phyloP scores from a whole-genome alignment of 2,888 invertebrate genomes.

The Balanococcus diminutus region DNA sequence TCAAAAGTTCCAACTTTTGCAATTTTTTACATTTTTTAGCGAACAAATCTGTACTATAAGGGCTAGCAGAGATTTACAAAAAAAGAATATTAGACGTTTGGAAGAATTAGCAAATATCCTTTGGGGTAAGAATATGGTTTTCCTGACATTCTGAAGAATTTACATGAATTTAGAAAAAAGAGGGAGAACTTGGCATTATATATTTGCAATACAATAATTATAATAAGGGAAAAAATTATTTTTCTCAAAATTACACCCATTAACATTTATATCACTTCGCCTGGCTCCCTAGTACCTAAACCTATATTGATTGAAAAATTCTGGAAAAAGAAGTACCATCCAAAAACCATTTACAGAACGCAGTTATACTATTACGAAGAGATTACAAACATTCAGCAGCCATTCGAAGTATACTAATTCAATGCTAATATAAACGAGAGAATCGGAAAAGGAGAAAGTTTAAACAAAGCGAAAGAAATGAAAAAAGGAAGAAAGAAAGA shows the following conservation, averaged over 20 bases:
- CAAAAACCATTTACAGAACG: background rate
- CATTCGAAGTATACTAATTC: constrained; percentile 5
- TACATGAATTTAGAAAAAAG: too few relatives aligned
- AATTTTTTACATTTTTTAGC: too few relatives aligned
- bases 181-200: too few relatives aligned
- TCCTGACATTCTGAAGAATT: too few relatives aligned
- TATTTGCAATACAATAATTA: too few relatives aligned
- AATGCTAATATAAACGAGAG: background rate
- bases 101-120: too few relatives aligned
- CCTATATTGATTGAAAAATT: background rate
- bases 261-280: constrained; percentile 1
- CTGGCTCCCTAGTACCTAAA: background rate
- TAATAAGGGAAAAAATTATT: background rate
- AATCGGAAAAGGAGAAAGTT: background rate
- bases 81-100: too few relatives aligned
- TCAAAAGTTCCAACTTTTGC: too few relatives aligned
- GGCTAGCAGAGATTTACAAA: too few relatives aligned
- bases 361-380: background rate
- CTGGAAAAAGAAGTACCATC: background rate
- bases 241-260: background rate
- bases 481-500: background rate
- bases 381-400: constrained; percentile 1
- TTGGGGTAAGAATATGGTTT: too few relatives aligned
- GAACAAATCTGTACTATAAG: too few relatives aligned
- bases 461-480: background rate